Percentiles rank a stretch among this genome's conserved stretches.
Evolutionary conservation across 2,888 invertebrate genomes (phyloP).

Genomic region (Smittia sp.): DNA sequence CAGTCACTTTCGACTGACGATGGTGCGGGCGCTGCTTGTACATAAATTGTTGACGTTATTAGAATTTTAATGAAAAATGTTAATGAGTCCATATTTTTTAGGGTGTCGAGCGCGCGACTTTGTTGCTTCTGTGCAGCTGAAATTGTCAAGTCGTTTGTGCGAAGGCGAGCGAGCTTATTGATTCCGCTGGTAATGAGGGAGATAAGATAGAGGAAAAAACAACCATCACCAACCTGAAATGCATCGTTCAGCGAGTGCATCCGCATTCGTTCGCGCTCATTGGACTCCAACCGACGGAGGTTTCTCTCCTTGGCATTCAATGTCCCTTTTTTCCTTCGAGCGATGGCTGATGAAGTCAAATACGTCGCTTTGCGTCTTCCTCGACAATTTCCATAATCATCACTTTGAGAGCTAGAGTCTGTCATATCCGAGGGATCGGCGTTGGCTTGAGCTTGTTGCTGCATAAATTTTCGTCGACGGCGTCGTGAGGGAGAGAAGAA

Average conservation of each 20-base stretch:
- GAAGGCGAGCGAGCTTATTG: background rate
- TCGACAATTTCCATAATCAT: conserved; percentile 51
- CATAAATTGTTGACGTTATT: conserved; percentile 41
- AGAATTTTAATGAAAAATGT: conserved; percentile 41
- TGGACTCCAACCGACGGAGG: conserved; percentile 81
- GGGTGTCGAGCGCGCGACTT: background rate
- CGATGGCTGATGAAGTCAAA: conserved; percentile 47
- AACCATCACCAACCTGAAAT: conserved; percentile 65
- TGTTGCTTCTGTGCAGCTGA: too few relatives aligned
- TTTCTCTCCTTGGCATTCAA: conserved; percentile 82
- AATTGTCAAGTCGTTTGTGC: too few relatives aligned
- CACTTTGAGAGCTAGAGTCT: conserved; percentile 54
- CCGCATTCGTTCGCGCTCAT: conserved; percentile 85
- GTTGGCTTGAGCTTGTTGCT: conserved; percentile 26
- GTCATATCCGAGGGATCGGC: conserved; percentile 47
- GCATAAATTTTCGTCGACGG: background rate
- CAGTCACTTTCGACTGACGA: background rate
- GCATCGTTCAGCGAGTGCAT: conserved; percentile 92
- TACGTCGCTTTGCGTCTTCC: conserved; percentile 47
- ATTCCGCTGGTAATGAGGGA: background rate
- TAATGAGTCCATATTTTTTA: conserved; percentile 24
- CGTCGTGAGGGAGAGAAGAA: background rate
- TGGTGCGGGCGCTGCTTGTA: conserved; percentile 27
- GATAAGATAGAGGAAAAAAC: background rate
- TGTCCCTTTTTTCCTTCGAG: conserved; percentile 68